A percentile compares a stretch with the other conserved stretches of the same genome.
phyloP scores from a whole-genome alignment of 1,140 invertebrate species.

The Leptoteleia sp. region DNA sequence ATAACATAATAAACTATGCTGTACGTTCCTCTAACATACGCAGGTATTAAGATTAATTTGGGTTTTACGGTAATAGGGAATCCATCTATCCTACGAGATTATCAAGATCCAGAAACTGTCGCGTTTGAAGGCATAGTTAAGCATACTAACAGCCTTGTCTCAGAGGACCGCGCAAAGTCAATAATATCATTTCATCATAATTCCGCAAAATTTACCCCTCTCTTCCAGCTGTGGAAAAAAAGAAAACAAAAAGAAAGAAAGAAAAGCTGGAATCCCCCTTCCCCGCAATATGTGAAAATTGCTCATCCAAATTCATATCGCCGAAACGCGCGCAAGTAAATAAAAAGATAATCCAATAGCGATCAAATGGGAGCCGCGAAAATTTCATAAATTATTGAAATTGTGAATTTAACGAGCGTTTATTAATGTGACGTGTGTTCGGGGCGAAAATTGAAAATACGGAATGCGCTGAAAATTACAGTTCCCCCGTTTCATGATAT shows the following conservation, averaged over 20 bases:
- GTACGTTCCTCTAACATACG: not conserved
- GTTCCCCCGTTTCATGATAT: slow-evolving; percentile 56
- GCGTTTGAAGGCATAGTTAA: slow-evolving; percentile 45
- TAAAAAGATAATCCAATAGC: slow-evolving; percentile 35
- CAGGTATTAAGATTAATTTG: slow-evolving; percentile 33
- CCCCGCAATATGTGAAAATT: too few species aligned
- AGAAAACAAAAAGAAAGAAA: too few species aligned
- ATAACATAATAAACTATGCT: slow-evolving; percentile 10
- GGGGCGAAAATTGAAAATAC: slow-evolving; percentile 49
- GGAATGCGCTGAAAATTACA: slow-evolving; percentile 57
- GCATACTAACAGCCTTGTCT: slow-evolving; percentile 48
- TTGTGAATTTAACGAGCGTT: slow-evolving; percentile 53
- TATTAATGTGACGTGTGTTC: slow-evolving; percentile 48
- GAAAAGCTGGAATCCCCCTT: too few species aligned
- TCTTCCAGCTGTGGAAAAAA: too few species aligned
- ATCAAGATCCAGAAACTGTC: slow-evolving; percentile 45
- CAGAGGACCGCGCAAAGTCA: slow-evolving; percentile 19
- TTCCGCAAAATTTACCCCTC: too few species aligned
- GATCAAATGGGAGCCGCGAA: slow-evolving; percentile 21
- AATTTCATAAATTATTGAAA: slow-evolving; percentile 53
- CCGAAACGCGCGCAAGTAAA: slow-evolving; percentile 1
- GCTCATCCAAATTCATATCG: not conserved
- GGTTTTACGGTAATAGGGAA: slow-evolving; percentile 31
- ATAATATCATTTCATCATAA: slow-evolving; percentile 37
- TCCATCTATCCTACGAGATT: slow-evolving; percentile 51